These are phyloP conservation scores for Trachurus trachurus DNA, from an alignment of 2,797 vertebrate species.

Conservation along the genomic window DNA sequence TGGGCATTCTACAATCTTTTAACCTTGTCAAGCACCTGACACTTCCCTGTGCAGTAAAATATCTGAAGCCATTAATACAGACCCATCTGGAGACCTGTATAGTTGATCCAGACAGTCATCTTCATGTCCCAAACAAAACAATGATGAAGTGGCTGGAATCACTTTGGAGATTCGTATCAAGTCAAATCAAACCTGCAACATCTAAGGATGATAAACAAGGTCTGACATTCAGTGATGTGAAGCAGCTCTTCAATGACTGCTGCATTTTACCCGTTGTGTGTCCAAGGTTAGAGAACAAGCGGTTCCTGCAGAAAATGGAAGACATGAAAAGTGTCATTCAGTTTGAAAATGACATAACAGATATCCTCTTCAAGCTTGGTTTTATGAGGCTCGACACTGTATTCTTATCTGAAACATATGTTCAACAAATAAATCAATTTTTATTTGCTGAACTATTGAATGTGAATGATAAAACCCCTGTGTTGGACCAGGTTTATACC, in stretches of 20 bases:
- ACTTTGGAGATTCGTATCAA: conserved; percentile 76
- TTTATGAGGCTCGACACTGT: conserved; percentile 48
- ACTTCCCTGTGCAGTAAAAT: conserved; percentile 57
- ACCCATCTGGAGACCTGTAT: conserved; percentile 58
- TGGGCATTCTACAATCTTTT: conserved; percentile 18
- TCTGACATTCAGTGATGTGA: conserved; percentile 62
- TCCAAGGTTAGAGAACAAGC: conserved; percentile 64
- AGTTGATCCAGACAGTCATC: conserved; percentile 52
- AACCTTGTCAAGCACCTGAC: conserved; percentile 69
- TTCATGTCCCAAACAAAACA: conserved; percentile 47
- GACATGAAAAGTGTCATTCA: conserved; percentile 72
- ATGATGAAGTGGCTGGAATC: conserved; percentile 64
- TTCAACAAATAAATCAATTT: fast-evolving
- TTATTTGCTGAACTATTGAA: conserved; percentile 65
- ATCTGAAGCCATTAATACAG: conserved; percentile 64
- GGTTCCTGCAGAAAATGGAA: conserved; percentile 68
- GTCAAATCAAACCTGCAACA: conserved; percentile 21
- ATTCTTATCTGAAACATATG: conserved; percentile 17
- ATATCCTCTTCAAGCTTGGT: conserved; percentile 81
- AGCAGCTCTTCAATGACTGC: conserved; percentile 67
- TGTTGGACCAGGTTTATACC: conserved; percentile 70
- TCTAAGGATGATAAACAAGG: background rate
- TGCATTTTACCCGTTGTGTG: conserved; percentile 80
- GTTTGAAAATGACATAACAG: background rate
- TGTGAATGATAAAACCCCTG: conserved; percentile 59